Conservation (phyloP, 2,888 invertebrate genomes). For the Metacarcinus magister region DNA sequence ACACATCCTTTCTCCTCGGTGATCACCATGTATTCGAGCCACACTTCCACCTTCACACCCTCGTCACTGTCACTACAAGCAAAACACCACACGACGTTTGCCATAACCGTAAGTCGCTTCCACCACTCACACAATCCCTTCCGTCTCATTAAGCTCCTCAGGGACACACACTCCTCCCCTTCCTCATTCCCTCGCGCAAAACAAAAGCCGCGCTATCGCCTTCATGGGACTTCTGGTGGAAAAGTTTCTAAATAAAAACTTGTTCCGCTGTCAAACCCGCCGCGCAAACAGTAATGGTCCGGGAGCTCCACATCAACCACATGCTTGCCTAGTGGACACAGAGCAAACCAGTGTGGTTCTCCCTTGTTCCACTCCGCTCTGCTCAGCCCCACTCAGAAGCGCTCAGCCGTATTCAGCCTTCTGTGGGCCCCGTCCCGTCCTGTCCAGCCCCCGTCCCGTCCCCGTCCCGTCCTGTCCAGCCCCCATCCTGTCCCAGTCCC, state of each 20-base stretch:
- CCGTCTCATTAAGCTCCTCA: slow-evolving; percentile 10
- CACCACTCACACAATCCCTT: not conserved
- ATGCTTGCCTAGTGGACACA: not conserved
- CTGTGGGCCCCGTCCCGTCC: not conserved
- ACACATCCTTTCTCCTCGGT: not conserved
- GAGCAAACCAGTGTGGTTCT: not conserved
- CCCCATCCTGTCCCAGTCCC: not conserved
- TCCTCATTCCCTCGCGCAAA: not conserved
- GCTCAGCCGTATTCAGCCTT: slow-evolving; percentile 27
- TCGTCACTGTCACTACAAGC: not conserved
- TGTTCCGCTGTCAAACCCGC: not conserved
- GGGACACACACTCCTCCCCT: slow-evolving; percentile 20
- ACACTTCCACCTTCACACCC: not conserved
- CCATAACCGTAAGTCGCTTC: not conserved
- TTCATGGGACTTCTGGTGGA: slow-evolving; percentile 32
- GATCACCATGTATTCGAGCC: not conserved
- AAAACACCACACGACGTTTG: not conserved
- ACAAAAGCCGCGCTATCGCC: slow-evolving; percentile 21
- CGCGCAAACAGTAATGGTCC: not conserved
- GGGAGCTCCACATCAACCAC: not conserved
- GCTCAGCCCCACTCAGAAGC: slow-evolving; percentile 20
- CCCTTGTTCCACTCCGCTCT: not conserved
- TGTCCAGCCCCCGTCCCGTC: not conserved
- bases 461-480: not conserved
- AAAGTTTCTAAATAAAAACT: slow-evolving; percentile 29